A percentile compares a stretch with the other conserved stretches of the same genome.
phyloP scores from a whole-genome alignment of 2,888 invertebrate genomes.

The Pocota personata region DNA sequence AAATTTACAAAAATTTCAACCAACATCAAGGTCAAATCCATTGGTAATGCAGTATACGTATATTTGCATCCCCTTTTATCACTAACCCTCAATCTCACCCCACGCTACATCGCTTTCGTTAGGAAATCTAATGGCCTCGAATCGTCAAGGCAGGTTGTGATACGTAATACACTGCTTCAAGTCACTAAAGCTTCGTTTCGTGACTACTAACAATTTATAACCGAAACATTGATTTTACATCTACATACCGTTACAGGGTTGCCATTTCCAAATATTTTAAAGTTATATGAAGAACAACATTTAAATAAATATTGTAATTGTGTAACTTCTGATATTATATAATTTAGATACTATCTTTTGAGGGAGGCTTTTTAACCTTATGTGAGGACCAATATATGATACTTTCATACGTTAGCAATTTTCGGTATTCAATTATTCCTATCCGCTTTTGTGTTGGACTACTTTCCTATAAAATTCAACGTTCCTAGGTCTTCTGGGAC shows the following conservation, averaged over 20 bases:
- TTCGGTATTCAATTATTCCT: too few relatives aligned
- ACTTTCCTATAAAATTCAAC: too few relatives aligned
- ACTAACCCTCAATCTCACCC: conserved; percentile 11
- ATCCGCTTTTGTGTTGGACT: too few relatives aligned
- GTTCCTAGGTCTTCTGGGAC: too few relatives aligned
- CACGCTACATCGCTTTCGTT: neutral
- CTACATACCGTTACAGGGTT: conserved; percentile 12
- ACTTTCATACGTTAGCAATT: too few relatives aligned
- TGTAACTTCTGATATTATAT: too few relatives aligned
- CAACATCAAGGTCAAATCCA: conserved; percentile 55
- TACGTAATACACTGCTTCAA: neutral
- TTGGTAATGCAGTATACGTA: conserved; percentile 9
- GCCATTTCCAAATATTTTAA: neutral
- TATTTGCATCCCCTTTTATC: neutral
- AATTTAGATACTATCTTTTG: too few relatives aligned
- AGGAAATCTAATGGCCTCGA: conserved; percentile 20
- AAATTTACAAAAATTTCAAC: conserved; percentile 48
- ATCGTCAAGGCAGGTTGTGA: conserved; percentile 11
- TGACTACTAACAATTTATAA: conserved; percentile 66
- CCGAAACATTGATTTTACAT: conserved; percentile 59
- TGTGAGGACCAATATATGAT: too few relatives aligned
- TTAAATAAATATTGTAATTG: too few relatives aligned
- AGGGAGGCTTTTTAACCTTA: too few relatives aligned
- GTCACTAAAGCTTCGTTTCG: conserved; percentile 36
- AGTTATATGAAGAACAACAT: too few relatives aligned